Conservation (phyloP, 2,113 vertebrate genomes). For the Machaerirhynchus nigripectus region DNA sequence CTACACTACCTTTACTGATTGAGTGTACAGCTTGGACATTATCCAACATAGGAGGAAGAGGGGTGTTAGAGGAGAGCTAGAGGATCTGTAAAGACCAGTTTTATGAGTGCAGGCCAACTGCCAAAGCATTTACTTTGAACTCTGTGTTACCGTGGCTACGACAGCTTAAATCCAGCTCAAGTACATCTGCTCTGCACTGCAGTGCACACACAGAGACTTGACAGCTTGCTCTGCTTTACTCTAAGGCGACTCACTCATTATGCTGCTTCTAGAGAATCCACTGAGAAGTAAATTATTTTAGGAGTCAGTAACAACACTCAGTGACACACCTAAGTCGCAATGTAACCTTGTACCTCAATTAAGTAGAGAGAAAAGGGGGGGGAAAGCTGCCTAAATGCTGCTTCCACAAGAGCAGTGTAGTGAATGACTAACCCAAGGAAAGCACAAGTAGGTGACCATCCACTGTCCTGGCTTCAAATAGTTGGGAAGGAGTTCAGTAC, state of each 20-base stretch:
- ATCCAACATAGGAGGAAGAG: background rate
- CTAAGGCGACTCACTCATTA: background rate
- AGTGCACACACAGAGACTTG: background rate
- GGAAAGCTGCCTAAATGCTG: background rate
- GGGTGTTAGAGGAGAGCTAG: background rate
- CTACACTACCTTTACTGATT: background rate
- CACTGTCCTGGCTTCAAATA: background rate
- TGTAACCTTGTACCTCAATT: background rate
- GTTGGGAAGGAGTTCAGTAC: background rate
- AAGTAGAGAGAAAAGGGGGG: background rate
- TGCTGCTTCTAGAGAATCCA: background rate
- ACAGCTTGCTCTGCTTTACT: background rate
- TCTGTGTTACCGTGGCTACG: background rate
- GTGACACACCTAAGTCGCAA: background rate
- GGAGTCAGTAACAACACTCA: background rate
- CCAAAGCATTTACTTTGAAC: slow-evolving; percentile 17
- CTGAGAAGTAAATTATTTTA: background rate
- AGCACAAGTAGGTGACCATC: background rate
- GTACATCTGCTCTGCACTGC: background rate
- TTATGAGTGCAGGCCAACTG: background rate
- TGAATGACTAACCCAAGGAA: background rate
- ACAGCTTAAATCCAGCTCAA: background rate
- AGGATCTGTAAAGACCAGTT: background rate
- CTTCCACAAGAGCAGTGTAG: background rate
- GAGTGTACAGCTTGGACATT: background rate